phyloP scores from a whole-genome alignment of 2,888 invertebrate genomes.

The Drosophila recens region DNA sequence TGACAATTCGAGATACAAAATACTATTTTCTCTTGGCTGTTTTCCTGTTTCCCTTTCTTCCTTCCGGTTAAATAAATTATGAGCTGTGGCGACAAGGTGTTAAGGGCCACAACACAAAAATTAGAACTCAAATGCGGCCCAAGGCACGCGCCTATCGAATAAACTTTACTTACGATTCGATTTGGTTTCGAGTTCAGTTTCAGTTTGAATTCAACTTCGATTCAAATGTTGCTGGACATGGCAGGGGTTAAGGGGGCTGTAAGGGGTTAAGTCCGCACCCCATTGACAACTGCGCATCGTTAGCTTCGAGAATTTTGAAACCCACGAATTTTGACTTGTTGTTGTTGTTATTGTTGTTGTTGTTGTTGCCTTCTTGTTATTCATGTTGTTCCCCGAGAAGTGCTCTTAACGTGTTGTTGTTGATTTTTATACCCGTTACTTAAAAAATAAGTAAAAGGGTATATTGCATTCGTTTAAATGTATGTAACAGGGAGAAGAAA shows the following conservation, averaged over 20 bases:
- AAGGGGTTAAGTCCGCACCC: conserved; percentile 23
- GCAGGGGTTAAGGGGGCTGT: conserved; percentile 19
- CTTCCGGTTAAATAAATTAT: conserved; percentile 60
- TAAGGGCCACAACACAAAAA: conserved; percentile 36
- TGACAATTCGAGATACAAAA: conserved; percentile 46
- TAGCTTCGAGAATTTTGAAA: conserved; percentile 39
- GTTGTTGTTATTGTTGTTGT: neutral
- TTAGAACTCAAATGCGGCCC: conserved; percentile 45
- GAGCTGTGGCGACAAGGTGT: conserved; percentile 58
- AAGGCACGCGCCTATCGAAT: conserved; percentile 73
- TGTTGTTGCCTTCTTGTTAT: conserved; percentile 1
- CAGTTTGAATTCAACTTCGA: neutral
- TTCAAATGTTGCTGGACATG: neutral
- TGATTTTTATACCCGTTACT: neutral
- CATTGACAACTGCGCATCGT: conserved; percentile 55
- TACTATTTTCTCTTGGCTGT: conserved; percentile 23
- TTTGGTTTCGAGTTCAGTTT: neutral
- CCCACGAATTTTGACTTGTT: conserved; percentile 7
- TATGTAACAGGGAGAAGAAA: no score
- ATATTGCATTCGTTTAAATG: no score
- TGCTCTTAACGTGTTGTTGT: conserved; percentile 35
- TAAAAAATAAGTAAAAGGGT: no score
- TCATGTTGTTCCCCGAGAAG: conserved; percentile 25
- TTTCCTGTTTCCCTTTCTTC: conserved; percentile 4
- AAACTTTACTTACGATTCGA: conserved; percentile 66